Evolutionary conservation across 2,888 invertebrate species (phyloP), one percentile per base, ranked within the genome.

Genomic region (Aelia acuminata): DNA sequence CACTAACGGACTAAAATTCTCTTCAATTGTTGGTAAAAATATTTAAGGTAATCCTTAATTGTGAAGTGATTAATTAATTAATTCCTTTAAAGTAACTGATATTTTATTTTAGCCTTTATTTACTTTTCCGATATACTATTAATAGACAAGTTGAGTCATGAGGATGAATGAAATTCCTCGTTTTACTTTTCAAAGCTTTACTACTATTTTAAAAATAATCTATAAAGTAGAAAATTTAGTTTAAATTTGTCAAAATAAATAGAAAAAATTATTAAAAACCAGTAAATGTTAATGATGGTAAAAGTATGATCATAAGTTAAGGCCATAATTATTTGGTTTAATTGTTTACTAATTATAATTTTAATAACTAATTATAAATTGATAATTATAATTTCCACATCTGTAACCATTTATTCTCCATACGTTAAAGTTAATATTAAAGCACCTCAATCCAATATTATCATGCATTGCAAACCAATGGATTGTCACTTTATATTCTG

Each of bases 81-180:
- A 31, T 4, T 31, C 31, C 4, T 3, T 63, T 15, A 15, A 31
- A 15, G 31, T 31, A 15, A 31, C 31, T 31, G 7, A 63, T 3
- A 63, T n/a, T 57, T 50, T 22, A 18, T 49, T 53, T 13, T 26
- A 57, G 26, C 26, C n/a, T 26, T 10, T 53, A 57, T 57, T 26
- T 13, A 57, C 57, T 26, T 57, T 57, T 26, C 31, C 20, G 15
- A 18, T 20, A 0, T 31, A 22, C 39, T 50, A 39, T 53, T 35
- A 50, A 39, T 39, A 85, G 49, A 85, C 31, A 53, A 50, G 48
- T 84, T 26, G 49, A 48, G 84, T 49, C 48, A 84, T 11, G 22
- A 49, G 49, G 43, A 49, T 20, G 47, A 43, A 49, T 20, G 47
- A 47, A 47, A 84, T 49, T 10, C 26, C 49, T 47, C 3, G 43